These are phyloP conservation scores for Acestrorhynchus altus DNA, from an alignment of 2,797 vertebrate genomes.

Conservation along the genomic window DNA sequence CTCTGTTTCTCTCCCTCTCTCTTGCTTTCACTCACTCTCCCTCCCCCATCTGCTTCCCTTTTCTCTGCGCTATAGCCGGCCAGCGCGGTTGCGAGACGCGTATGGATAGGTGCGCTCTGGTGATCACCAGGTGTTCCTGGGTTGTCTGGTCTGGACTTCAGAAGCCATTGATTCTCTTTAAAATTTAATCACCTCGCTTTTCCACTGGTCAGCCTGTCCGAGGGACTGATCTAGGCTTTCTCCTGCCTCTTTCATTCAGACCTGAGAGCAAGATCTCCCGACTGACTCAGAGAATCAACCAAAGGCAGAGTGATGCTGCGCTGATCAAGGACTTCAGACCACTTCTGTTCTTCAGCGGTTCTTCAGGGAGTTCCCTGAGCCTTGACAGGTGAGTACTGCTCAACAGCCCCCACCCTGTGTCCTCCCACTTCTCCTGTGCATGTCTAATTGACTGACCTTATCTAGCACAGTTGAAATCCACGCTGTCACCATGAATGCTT, in stretches of 20 bases:
- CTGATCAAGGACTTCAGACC: constrained; percentile 84
- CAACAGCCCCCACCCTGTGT: constrained; percentile 2
- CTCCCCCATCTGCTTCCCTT: constrained; percentile 45
- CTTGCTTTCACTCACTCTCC: constrained; percentile 24
- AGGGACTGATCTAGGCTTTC: constrained; percentile 36
- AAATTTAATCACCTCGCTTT: constrained; percentile 4
- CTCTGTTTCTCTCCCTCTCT: constrained; percentile 4
- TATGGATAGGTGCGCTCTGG: constrained; percentile 51
- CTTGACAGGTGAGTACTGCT: constrained; percentile 83
- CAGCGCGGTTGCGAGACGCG: constrained; percentile 58
- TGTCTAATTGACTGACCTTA: constrained; percentile 25
- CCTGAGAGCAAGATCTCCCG: constrained; percentile 74
- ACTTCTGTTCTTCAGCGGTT: constrained; percentile 76
- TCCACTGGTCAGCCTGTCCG: constrained; percentile 12
- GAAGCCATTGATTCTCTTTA: constrained; percentile 29
- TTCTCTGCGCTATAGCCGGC: constrained; percentile 54
- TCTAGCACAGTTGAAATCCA: not conserved
- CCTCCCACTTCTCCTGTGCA: constrained; percentile 1
- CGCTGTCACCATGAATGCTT: constrained; percentile 14
- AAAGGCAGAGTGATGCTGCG: constrained; percentile 81
- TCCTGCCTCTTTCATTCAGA: constrained; percentile 62
- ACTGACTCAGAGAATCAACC: constrained; percentile 84
- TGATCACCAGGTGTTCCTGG: constrained; percentile 58
- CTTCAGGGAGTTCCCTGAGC: constrained; percentile 74
- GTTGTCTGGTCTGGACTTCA: constrained; percentile 35